Evolutionary conservation across 2,888 invertebrate genomes (phyloP), one percentile per base, ranked within the genome.

Genomic region (Nowickia ferox): DNA sequence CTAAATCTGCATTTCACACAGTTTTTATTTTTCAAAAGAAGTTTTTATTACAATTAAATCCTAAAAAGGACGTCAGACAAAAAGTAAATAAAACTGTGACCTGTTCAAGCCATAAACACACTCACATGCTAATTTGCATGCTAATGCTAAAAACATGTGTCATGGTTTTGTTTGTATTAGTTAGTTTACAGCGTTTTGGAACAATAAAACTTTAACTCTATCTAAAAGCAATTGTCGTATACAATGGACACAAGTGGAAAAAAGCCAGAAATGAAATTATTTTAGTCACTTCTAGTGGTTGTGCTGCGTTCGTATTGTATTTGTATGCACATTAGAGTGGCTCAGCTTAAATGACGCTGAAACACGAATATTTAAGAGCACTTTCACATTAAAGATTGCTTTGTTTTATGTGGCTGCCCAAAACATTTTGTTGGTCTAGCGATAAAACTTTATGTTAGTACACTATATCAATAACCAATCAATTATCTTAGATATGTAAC

Each of bases 161-260:
- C 66, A 76, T 65, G 71, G 76, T 76, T 80, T 75, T 72, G 55
- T 80, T 80, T 84, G 59, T 44, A 66, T 72, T 77, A 69, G 40
- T 51, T 68, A 40, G 40, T 51, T 68, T 19, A 42, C 40, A 57
- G 48, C 13, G 48, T 69, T 76, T 78, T 42, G 19, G n/a, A 66
- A 59, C 76, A 72, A 77, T 51, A 22, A 77, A 71, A 77, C 82
- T 46, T 19, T 11, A 61, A 61, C 44, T 51, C 59, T 59, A 69
- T 11, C 9, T n/a, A 77, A 38, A 66, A 48, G 78, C 59, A 42
- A 61, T 75, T 61, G 38, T 46, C 53, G 15, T 51, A 13, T n/a
- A 53, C 51, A 68, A 53, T 55, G 9, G 55, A 55, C 46, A 65
- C 79, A 69, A 59, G n/a, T 30, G 17, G n/a, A 51, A n/a, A 79